Base-by-base conservation (phyloP, 2,113 vertebrate genomes). In the Eclectus roratus region DNA sequence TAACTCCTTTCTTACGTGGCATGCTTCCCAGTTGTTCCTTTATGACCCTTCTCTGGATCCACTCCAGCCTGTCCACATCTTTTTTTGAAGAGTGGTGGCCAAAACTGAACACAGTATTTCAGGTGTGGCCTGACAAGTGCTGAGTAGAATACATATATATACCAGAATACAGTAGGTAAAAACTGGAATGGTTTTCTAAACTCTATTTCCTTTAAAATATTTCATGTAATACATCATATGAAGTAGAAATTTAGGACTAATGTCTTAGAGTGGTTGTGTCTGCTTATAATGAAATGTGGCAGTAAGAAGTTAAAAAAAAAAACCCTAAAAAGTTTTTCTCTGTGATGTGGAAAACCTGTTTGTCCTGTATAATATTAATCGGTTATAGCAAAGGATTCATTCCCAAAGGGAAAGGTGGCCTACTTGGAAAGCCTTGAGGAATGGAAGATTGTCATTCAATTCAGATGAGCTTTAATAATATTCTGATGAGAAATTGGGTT, bases 401-500 rank as follows among this genome's bases (percentile, higher is more conserved):
- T 97, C 94, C 93, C 88, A 73, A 88, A 72, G 90, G 95, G 79
- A 53, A 80, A 88, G 89, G 90, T 96, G 96, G 96, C 95, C 39
- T 95, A 88, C 92, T 95, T 69, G 24, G 85, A 94, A 83, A 94
- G 85, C 93, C 28, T 92, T 93, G 69, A 96, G 97, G 61, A 97
- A 96, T 82, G 70, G 69, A 96, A 91, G 78, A 88, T 93, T 98
- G 94, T 91, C 91, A 94, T 98, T 98, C 88, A 97, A 20, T 95
- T 94, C 85, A 96, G 89, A 93, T 95, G 91, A 95, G 80, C 86
- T 96, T 97, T 89, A 97, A 82, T 95, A 94, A 89, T 96, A 91
- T 89, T 97, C 96, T 97, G 93, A 85, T 83, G 84, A 97, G 91
- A 97, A 97, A 96, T 44, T 94, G 89, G 69, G 66, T 95, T 97